phyloP scores from a whole-genome alignment of 2,888 invertebrate genomes.

The Cheilosia variabilis region DNA sequence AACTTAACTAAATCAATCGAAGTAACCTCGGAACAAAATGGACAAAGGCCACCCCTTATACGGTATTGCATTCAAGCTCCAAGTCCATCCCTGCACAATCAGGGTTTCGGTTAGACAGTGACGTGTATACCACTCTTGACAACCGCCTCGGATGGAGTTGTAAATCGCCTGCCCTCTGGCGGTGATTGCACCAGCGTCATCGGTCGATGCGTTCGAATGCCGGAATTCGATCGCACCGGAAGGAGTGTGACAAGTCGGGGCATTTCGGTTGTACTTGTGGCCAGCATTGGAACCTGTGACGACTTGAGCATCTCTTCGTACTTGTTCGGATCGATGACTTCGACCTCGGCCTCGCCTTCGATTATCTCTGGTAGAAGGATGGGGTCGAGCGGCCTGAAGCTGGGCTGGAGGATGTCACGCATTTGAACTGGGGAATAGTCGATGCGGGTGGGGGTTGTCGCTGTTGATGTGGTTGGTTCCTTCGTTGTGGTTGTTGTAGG shows the following conservation, averaged over 20 bases:
- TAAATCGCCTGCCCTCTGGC: constrained; percentile 79
- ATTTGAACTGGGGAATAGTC: constrained; percentile 53
- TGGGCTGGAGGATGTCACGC: constrained; percentile 16
- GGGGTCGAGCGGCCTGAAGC: constrained; percentile 38
- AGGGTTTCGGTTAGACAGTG: constrained; percentile 76
- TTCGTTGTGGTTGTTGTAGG: constrained; percentile 64
- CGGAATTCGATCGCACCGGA: constrained; percentile 92
- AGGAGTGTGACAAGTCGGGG: constrained; percentile 87
- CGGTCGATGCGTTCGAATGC: constrained; percentile 89
- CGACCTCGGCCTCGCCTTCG: constrained; percentile 83
- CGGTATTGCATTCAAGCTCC: neutral
- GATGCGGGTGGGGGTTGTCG: constrained; percentile 41
- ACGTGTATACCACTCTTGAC: constrained; percentile 82
- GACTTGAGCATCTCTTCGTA: constrained; percentile 83
- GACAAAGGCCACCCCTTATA: constrained; percentile 41
- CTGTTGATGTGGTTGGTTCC: constrained; percentile 31
- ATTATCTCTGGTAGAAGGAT: constrained; percentile 77
- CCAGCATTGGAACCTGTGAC: constrained; percentile 79
- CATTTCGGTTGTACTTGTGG: constrained; percentile 80
- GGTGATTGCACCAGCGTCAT: constrained; percentile 63
- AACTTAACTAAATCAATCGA: constrained; percentile 4
- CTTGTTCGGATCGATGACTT: constrained; percentile 83
- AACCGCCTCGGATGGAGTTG: constrained; percentile 81
- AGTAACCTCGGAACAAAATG: constrained; percentile 71
- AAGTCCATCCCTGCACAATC: neutral